A percentile compares a stretch with the other conserved stretches of the same genome.
Conservation (phyloP, 1,140 invertebrate species). For the Leptinotarsa defecta region DNA sequence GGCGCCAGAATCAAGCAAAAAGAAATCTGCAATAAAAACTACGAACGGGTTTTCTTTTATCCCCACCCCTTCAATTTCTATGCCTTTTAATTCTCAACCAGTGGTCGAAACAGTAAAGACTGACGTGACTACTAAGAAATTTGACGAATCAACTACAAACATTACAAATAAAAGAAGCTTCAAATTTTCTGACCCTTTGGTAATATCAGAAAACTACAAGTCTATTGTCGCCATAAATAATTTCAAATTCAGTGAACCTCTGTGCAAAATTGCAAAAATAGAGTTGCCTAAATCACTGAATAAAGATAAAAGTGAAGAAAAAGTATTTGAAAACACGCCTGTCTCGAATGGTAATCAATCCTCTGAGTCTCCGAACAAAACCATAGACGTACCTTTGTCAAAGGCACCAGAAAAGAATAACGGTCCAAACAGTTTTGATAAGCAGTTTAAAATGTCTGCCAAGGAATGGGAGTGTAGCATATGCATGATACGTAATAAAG, state of each 20-base stretch:
- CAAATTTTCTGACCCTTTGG: conserved; percentile 50
- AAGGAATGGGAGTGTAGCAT: conserved; percentile 62
- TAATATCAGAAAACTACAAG: conserved; percentile 48
- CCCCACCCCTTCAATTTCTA: background rate
- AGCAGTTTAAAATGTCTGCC: conserved; percentile 47
- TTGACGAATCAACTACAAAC: background rate
- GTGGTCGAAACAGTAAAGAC: conserved; percentile 12
- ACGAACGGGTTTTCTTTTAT: background rate
- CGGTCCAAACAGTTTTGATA: conserved; percentile 38
- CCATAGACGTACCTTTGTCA: background rate
- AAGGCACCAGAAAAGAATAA: conserved; percentile 45
- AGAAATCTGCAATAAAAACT: conserved; percentile 1
- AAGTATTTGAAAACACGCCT: no score
- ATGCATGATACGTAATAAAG: conserved; percentile 64
- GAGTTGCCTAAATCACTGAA: background rate
- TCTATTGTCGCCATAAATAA: conserved; percentile 57
- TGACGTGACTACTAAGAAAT: conserved; percentile 14
- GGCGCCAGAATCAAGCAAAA: conserved; percentile 35
- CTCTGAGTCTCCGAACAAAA: conserved; percentile 13
- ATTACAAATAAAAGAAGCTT: conserved; percentile 30
- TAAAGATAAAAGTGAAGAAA: background rate
- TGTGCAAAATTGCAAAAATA: conserved; percentile 45
- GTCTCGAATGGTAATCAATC: no score
- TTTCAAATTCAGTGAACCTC: conserved; percentile 63
- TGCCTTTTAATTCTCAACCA: conserved; percentile 19